Evolutionary conservation across 2,888 invertebrate species (phyloP).

Genomic region (Stenchaetothrips biformis): DNA sequence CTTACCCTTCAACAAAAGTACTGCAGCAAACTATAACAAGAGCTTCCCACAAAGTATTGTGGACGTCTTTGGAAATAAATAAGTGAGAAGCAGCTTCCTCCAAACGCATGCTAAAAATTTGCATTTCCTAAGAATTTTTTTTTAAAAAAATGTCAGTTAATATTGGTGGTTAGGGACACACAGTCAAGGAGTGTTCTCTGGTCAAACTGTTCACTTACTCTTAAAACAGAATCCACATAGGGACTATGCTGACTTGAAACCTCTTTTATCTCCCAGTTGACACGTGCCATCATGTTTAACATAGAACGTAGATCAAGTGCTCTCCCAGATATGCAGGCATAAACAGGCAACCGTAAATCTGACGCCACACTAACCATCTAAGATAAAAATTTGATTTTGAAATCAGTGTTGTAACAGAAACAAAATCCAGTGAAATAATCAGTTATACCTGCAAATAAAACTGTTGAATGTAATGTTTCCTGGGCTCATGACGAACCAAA

Average conservation of each 20-base stretch:
- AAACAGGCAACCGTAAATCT: constrained; percentile 79
- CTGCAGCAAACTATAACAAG: constrained; percentile 80
- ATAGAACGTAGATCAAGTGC: constrained; percentile 72
- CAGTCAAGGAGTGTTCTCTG: too few relatives aligned
- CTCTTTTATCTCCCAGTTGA: constrained; percentile 92
- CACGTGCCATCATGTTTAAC: constrained; percentile 80
- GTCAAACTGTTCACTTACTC: constrained; percentile 47
- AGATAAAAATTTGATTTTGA: constrained; percentile 31
- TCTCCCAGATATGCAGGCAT: constrained; percentile 77
- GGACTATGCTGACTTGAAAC: constrained; percentile 90
- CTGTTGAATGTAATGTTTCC: constrained; percentile 61
- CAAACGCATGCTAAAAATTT: constrained; percentile 71
- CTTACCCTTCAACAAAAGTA: constrained; percentile 86
- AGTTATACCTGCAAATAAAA: constrained; percentile 55
- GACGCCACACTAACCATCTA: constrained; percentile 66
- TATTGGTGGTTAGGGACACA: not conserved
- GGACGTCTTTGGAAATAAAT: constrained; percentile 64
- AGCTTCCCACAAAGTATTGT: constrained; percentile 77
- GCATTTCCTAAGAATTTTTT: constrained; percentile 56
- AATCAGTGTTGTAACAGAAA: not conserved
- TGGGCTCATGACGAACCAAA: constrained; percentile 63
- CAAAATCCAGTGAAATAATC: constrained; percentile 6
- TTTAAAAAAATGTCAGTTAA: constrained; percentile 27
- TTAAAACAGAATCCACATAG: constrained; percentile 74
- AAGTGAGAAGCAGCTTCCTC: constrained; percentile 66